Percentiles rank a stretch among this genome's conserved stretches.
Evolutionary conservation across 1,140 invertebrate genomes (phyloP).

Genomic region (Bombus cullumanus): DNA sequence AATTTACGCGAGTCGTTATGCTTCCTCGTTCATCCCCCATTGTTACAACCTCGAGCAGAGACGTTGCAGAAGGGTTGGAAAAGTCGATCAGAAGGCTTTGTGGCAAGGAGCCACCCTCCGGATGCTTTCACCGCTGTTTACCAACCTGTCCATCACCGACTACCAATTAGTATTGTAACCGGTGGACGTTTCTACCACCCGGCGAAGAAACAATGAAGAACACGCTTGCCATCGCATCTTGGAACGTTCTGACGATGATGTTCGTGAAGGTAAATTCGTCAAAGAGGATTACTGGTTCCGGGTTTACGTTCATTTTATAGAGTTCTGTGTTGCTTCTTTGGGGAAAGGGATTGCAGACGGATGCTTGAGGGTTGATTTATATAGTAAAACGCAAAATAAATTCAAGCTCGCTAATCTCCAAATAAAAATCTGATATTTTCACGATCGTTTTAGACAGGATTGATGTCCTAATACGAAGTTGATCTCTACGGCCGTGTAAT

Average conservation of each 20-base stretch:
- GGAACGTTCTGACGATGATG: not conserved
- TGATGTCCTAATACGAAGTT: not conserved
- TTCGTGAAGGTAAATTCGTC: not conserved
- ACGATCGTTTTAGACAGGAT: no score
- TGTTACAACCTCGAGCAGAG: constrained; percentile 58
- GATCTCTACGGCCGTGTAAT: no score
- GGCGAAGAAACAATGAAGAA: constrained; percentile 28
- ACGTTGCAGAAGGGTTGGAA: not conserved
- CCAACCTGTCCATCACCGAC: constrained; percentile 21
- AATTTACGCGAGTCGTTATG: constrained; percentile 75
- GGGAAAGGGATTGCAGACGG: no score
- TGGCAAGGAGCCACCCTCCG: not conserved
- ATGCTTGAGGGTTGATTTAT: no score
- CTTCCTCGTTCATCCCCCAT: constrained; percentile 72
- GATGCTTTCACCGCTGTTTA: constrained; percentile 54
- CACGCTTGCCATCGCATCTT: not conserved
- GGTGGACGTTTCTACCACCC: constrained; percentile 28
- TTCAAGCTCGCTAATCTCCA: no score
- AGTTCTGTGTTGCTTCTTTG: no score
- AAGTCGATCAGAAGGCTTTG: constrained; percentile 22
- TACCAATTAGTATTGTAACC: constrained; percentile 69
- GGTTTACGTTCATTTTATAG: not conserved
- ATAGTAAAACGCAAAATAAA: no score
- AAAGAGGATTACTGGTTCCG: not conserved
- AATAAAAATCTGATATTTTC: no score